Conservation (phyloP, 1,140 invertebrate genomes). For the Mya arenaria region DNA sequence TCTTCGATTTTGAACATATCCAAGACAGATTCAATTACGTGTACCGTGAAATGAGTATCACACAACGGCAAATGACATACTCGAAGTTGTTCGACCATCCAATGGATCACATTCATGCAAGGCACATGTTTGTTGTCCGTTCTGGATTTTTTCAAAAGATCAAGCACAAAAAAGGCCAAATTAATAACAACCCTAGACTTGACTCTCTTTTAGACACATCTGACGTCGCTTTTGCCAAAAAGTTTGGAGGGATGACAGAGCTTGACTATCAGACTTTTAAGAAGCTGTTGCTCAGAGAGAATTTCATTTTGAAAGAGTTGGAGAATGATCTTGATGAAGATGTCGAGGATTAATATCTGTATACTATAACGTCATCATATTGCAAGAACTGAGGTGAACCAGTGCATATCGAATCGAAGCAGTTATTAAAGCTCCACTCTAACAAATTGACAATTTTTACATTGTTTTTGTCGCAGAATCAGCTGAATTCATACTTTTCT, state of each 20-base stretch:
- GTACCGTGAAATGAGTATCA: slow-evolving; percentile 68
- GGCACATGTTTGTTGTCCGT: slow-evolving; percentile 71
- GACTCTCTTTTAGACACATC: slow-evolving; percentile 65
- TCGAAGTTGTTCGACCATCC: slow-evolving; percentile 67
- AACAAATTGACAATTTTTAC: too few species aligned
- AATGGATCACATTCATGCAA: slow-evolving; percentile 64
- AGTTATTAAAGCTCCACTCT: too few species aligned
- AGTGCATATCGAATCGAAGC: too few species aligned
- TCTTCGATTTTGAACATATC: slow-evolving; percentile 63
- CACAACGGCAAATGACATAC: slow-evolving; percentile 71
- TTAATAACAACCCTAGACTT: slow-evolving; percentile 70
- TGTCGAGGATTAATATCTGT: too few species aligned
- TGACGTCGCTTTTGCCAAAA: slow-evolving; percentile 67
- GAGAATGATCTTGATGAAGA: slow-evolving; percentile 17
- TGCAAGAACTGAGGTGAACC: too few species aligned
- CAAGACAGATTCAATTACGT: slow-evolving; percentile 73
- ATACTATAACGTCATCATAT: too few species aligned
- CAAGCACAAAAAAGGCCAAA: slow-evolving; percentile 61
- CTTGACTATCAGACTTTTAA: slow-evolving; percentile 69
- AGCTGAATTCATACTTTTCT: too few species aligned
- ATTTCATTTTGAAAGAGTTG: neutral
- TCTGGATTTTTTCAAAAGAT: slow-evolving; percentile 69
- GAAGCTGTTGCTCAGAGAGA: slow-evolving; percentile 13
- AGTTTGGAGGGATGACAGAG: slow-evolving; percentile 65
- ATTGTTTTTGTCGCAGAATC: too few species aligned